These are phyloP conservation scores for Lonchura striata DNA, from an alignment of 2,113 vertebrate species.

Conservation along the genomic window DNA sequence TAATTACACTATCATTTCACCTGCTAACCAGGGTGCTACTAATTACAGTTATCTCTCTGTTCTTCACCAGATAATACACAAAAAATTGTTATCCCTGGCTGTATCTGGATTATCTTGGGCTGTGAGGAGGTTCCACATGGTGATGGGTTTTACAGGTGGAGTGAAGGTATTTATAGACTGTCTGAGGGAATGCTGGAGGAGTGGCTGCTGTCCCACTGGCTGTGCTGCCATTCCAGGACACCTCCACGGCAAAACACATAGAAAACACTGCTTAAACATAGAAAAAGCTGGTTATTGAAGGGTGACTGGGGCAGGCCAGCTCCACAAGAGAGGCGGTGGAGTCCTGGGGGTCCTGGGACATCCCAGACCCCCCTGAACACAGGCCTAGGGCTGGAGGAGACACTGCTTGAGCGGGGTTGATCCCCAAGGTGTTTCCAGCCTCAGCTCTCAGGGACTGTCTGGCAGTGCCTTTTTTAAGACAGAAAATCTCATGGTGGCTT, in stretches of 20 bases:
- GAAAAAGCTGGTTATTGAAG: background rate
- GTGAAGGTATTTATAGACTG: background rate
- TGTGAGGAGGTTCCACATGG: background rate
- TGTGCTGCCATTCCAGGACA: background rate
- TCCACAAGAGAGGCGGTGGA: background rate
- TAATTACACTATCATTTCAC: constrained; percentile 1
- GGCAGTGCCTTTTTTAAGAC: background rate
- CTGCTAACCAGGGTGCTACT: background rate
- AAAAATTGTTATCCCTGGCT: background rate
- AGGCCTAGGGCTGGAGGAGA: background rate
- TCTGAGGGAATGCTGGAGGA: background rate
- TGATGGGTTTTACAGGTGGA: background rate
- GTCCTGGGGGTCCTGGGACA: background rate
- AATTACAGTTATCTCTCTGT: constrained; percentile 1
- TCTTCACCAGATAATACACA: background rate
- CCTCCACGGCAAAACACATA: background rate
- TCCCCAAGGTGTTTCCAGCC: background rate
- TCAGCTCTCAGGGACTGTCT: too few relatives aligned
- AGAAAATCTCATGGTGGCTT: background rate
- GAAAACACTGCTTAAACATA: background rate
- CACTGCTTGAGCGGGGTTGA: background rate
- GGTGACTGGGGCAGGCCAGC: background rate
- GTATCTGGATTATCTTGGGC: background rate
- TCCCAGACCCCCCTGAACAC: background rate
- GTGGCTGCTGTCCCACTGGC: background rate